These are phyloP conservation scores for Bombylius major DNA, from an alignment of 2,888 invertebrate species.

Conservation along the genomic window DNA sequence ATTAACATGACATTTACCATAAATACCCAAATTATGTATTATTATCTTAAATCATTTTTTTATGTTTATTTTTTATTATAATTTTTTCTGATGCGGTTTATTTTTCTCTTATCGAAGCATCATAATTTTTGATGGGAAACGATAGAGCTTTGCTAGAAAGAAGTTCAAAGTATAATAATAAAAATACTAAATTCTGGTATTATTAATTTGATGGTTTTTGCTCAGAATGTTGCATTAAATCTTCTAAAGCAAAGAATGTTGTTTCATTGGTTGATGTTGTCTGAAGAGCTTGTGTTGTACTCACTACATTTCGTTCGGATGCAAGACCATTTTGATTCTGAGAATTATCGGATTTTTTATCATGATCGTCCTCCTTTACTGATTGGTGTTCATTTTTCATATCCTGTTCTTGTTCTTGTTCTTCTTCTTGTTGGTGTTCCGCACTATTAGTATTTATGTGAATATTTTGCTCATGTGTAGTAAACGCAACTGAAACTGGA, in stretches of 20 bases:
- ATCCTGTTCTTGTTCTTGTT: slow-evolving; percentile 16
- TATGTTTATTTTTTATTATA: too few species aligned
- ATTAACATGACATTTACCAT: too few species aligned
- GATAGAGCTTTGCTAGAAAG: too few species aligned
- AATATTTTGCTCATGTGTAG: slow-evolving; percentile 21
- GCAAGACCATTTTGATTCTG: background rate
- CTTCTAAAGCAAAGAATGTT: slow-evolving; percentile 27
- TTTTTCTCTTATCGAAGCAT: too few species aligned
- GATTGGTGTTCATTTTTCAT: background rate
- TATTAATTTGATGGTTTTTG: background rate
- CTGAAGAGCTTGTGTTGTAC: background rate
- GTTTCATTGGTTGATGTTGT: slow-evolving; percentile 16
- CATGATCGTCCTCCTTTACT: background rate
- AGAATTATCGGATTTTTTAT: background rate
- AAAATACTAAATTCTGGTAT: too few species aligned
- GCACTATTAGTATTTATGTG: slow-evolving; percentile 13
- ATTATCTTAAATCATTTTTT: too few species aligned
- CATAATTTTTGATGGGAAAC: too few species aligned
- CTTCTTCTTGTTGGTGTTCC: slow-evolving; percentile 28
- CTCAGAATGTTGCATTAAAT: slow-evolving; percentile 23
- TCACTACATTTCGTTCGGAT: background rate
- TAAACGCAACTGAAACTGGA: slow-evolving; percentile 37
- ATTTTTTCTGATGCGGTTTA: too few species aligned
- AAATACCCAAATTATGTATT: too few species aligned
- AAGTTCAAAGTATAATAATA: too few species aligned